phyloP scores from a whole-genome alignment of 2,888 invertebrate species.

The Diarsia dahlii region DNA sequence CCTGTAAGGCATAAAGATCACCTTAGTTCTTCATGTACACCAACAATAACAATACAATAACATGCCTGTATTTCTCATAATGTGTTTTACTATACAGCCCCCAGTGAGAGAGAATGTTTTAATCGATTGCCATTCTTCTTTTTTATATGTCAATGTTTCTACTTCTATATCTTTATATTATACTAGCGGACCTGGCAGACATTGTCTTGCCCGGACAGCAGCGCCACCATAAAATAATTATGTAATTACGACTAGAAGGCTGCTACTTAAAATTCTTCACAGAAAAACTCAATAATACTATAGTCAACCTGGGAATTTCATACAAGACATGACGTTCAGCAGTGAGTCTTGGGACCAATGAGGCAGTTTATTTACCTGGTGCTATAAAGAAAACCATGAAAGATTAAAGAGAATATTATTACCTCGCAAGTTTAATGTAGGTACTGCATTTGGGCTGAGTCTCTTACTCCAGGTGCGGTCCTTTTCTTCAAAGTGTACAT shows the following conservation, averaged over 20 bases:
- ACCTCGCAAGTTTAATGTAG: conserved; percentile 9
- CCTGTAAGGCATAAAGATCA: conserved; percentile 6
- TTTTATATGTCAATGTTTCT: no score
- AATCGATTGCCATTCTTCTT: not conserved
- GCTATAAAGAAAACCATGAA: not conserved
- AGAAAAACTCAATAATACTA: not conserved
- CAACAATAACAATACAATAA: not conserved
- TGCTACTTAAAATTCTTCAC: not conserved
- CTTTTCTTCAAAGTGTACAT: conserved; percentile 3
- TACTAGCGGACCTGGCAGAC: no score
- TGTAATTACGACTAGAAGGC: not conserved
- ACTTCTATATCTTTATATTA: no score
- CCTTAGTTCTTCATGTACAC: not conserved
- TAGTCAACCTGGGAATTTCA: not conserved
- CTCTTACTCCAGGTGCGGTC: conserved; percentile 9
- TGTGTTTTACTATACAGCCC: no score
- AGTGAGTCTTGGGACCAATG: not conserved
- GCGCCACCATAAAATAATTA: no score
- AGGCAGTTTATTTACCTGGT: not conserved
- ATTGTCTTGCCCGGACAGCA: no score
- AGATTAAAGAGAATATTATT: not conserved
- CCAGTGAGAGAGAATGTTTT: not conserved
- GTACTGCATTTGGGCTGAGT: conserved; percentile 13
- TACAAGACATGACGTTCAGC: not conserved
- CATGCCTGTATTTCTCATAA: no score